phyloP scores from a whole-genome alignment of 1,140 invertebrate genomes.

The Caerostris darwini region DNA sequence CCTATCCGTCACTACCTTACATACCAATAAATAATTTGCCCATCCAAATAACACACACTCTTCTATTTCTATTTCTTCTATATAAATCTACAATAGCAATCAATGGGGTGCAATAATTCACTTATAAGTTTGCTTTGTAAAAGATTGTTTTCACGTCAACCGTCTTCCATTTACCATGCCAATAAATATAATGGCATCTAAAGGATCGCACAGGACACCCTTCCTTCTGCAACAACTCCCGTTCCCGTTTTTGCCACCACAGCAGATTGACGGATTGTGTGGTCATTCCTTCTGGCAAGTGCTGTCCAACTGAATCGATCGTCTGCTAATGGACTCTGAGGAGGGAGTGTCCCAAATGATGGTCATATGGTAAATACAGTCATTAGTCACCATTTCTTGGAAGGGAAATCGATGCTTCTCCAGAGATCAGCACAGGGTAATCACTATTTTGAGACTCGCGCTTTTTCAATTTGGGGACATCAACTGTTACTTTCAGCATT shows the following conservation, averaged over 20 bases:
- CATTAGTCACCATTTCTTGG: conserved; percentile 35
- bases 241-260: background rate
- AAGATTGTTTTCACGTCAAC: no score
- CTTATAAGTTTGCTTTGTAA: no score
- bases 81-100: no score
- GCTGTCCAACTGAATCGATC: background rate
- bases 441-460: background rate
- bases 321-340: background rate
- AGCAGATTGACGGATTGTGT: background rate
- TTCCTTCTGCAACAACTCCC: background rate
- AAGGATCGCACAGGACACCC: background rate
- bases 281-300: background rate
- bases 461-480: background rate
- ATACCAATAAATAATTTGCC: no score
- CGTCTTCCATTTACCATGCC: no score
- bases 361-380: conserved; percentile 3
- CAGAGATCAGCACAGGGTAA: background rate
- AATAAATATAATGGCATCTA: no score
- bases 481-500: background rate
- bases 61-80: no score
- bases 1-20: no score
- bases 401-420: background rate
- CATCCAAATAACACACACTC: no score
- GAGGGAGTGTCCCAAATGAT: background rate
- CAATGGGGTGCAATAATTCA: no score